Percentiles rank a stretch among this genome's conserved stretches.
These are phyloP conservation scores for Brachionus rubens DNA, from an alignment of 1,140 invertebrate genomes.

Conservation along the genomic window DNA sequence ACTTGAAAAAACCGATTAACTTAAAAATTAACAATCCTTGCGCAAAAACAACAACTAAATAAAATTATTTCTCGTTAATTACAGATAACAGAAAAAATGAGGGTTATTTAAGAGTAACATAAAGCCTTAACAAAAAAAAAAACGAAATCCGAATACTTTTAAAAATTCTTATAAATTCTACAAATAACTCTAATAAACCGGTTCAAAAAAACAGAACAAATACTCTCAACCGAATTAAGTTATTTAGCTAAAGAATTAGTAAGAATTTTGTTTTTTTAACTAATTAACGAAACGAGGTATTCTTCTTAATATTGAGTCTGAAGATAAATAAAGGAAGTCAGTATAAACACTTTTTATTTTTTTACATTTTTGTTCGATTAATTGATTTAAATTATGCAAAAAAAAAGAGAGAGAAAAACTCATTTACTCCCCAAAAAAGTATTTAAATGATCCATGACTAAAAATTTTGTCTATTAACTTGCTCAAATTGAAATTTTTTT, in stretches of 20 bases:
- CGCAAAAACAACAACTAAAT: background rate
- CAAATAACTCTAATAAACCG: slow-evolving; percentile 28
- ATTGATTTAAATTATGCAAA: too few species aligned
- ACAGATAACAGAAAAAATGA: slow-evolving; percentile 2
- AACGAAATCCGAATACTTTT: too few species aligned
- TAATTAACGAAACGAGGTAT: background rate
- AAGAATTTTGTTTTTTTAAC: slow-evolving; percentile 32
- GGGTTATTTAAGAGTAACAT: background rate
- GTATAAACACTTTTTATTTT: background rate
- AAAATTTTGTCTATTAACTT: slow-evolving; percentile 21
- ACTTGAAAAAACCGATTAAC: background rate
- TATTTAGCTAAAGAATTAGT: slow-evolving; percentile 9
- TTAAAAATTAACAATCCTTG: slow-evolving; percentile 8
- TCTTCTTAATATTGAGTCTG: slow-evolving; percentile 1
- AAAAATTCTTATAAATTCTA: slow-evolving; percentile 12
- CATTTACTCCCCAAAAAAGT: too few species aligned
- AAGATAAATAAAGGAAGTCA: slow-evolving; percentile 39
- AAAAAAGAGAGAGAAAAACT: too few species aligned
- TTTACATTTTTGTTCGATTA: too few species aligned
- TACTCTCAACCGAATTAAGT: background rate
- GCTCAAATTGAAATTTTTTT: slow-evolving; percentile 9
- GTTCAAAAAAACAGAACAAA: background rate
- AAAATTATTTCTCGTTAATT: slow-evolving; percentile 23
- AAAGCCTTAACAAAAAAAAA: slow-evolving; percentile 20
- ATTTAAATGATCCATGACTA: slow-evolving; percentile 15